Base-by-base conservation (phyloP, 2,888 invertebrate species). In the Aleiodes leptofemur region DNA sequence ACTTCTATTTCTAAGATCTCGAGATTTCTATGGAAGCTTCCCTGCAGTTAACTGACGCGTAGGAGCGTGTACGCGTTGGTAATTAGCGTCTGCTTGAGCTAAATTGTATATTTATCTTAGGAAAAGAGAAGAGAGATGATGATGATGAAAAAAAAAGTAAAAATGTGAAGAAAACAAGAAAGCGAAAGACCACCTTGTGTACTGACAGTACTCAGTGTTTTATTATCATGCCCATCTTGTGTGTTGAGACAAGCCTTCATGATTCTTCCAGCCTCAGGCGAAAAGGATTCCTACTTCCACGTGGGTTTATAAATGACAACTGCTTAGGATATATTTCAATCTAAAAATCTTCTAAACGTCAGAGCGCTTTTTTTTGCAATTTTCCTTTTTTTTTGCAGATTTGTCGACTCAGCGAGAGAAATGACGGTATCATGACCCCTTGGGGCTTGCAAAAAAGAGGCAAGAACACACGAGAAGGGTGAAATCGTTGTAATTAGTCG, bases 361-460 rank as follows among this genome's bases (percentile, higher is more conserved):
- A 70, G 73, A 69, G 50, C 13, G n/a, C n/a, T n/a, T 56, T 51
- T 66, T 76, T 76, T 73, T 64, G 34, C 73, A 73, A 53, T 61
- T 34, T 23, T 48, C 13, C 11, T 6, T 13, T 56, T 23, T 7
- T 59, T 34, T 11, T n/a, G 7, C 11, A 61, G 61, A 61, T 61
- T 61, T 61, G 61, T 61, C 43, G 51, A 64, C 69, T 50, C 72
- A 38, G 43, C 43, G 64, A 74, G 70, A 50, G 70, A 77, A 78
- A 76, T 73, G 53, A 76, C 11, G 51, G 56, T 55, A 55, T 57
- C 56, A 75, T 73, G 70, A 66, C 57, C 64, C 57, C n/a, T 23
- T 69, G 71, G 29, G 72, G 57, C 77, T 71, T 61, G 8, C 59
- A 72, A 64, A 43, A 78, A 77, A 78, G 73, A 78, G 73, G 66